Percentiles rank a stretch among this genome's conserved stretches.
Evolutionary conservation across 1,140 invertebrate species (phyloP).

Genomic region (Drosophila triauraria): DNA sequence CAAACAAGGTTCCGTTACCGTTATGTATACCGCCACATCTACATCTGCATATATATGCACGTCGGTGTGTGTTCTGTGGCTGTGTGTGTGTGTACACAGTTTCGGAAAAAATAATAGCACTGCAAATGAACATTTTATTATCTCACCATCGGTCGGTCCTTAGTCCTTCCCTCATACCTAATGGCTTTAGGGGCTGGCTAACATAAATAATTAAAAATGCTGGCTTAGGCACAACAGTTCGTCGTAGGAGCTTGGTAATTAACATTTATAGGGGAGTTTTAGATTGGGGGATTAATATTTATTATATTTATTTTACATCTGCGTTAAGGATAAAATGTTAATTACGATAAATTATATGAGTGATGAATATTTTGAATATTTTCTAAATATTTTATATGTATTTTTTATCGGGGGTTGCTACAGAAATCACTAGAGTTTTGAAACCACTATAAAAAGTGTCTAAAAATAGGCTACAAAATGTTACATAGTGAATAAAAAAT

Average conservation of each 20-base stretch:
- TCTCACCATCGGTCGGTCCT: slow-evolving; percentile 27
- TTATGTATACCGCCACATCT: slow-evolving; percentile 62
- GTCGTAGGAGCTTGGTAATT: slow-evolving; percentile 9
- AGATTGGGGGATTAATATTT: slow-evolving; percentile 10
- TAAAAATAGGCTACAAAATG: no score
- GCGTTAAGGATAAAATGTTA: slow-evolving; percentile 1
- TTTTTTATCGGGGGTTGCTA: no score
- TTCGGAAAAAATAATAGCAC: slow-evolving; percentile 47
- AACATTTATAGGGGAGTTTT: slow-evolving; percentile 13
- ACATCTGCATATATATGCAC: slow-evolving; percentile 54
- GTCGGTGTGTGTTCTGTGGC: neutral
- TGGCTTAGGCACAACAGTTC: slow-evolving; percentile 24
- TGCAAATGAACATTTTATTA: slow-evolving; percentile 50
- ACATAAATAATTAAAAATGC: slow-evolving; percentile 49
- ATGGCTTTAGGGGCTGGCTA: slow-evolving; percentile 28
- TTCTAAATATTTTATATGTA: neutral
- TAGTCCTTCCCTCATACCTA: slow-evolving; percentile 20
- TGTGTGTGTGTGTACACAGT: slow-evolving; percentile 14
- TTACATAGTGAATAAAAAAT: no score
- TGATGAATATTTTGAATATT: neutral
- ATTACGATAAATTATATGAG: neutral
- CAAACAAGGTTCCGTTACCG: slow-evolving; percentile 82
- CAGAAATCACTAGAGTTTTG: no score
- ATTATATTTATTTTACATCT: neutral
- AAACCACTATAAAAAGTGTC: no score